Evolutionary conservation across 2,113 vertebrate genomes (phyloP).

Genomic region (human (Homo sapiens)): GRCh38 chr5:2468001-2468500

Average conservation of each 20-base stretch:
- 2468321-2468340: too few relatives aligned
- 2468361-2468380: background rate
- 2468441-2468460: slow-evolving; percentile 60
- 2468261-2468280: rapidly evolving
- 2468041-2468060: rapidly evolving
- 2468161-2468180: rapidly evolving
- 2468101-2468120: background rate
- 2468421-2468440: background rate
- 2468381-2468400: rapidly evolving
- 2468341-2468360: rapidly evolving
- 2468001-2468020: rapidly evolving
- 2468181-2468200: rapidly evolving
- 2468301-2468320: background rate
- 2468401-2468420: slow-evolving; percentile 23
- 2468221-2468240: rapidly evolving
- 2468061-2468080: background rate
- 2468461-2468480: background rate
- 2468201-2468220: rapidly evolving
- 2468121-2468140: rapidly evolving
- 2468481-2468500: slow-evolving; percentile 36
- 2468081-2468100: background rate
- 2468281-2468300: rapidly evolving
- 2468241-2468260: rapidly evolving
- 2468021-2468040: background rate
- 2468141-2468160: rapidly evolving